These are phyloP conservation scores for Lithobates sylvaticus DNA, from an alignment of 2,797 vertebrate species.

Conservation along the genomic window DNA sequence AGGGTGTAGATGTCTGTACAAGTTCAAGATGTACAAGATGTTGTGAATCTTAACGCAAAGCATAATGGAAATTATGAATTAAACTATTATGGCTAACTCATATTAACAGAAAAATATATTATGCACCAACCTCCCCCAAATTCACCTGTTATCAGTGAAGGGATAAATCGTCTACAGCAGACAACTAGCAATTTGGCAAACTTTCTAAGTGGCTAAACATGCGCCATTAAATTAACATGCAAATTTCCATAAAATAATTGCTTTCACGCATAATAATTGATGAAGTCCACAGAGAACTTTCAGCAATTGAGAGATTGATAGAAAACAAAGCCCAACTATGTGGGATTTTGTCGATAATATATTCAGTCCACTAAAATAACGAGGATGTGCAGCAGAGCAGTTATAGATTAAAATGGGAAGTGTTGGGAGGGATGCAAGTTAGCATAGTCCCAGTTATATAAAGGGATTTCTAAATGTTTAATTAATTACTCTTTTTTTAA, in stretches of 20 bases:
- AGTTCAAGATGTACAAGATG: too few species aligned
- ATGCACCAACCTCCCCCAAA: neutral
- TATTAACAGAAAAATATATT: neutral
- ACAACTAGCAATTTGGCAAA: conserved; percentile 35
- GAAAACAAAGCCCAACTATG: conserved; percentile 49
- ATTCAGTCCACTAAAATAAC: conserved; percentile 50
- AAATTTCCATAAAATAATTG: conserved; percentile 54
- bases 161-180: conserved; percentile 16
- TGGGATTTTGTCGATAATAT: conserved; percentile 48
- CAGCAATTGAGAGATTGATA: conserved; percentile 50
- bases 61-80: neutral
- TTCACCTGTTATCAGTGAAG: conserved; percentile 22
- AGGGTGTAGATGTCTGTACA: too few species aligned
- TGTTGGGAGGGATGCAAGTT: conserved; percentile 24
- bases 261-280: conserved; percentile 50
- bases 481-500: conserved; percentile 42
- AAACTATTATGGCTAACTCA: neutral
- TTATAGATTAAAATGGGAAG: conserved; percentile 49
- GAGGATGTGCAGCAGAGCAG: conserved; percentile 48
- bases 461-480: conserved; percentile 34
- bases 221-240: conserved; percentile 40
- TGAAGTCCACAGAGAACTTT: conserved; percentile 40
- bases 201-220: conserved; percentile 50
- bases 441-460: conserved; percentile 35
- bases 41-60: neutral